Percentiles rank a stretch among this genome's conserved stretches.
phyloP scores from a whole-genome alignment of 92 coral and sea anemone species.

The Muricea muricata region DNA sequence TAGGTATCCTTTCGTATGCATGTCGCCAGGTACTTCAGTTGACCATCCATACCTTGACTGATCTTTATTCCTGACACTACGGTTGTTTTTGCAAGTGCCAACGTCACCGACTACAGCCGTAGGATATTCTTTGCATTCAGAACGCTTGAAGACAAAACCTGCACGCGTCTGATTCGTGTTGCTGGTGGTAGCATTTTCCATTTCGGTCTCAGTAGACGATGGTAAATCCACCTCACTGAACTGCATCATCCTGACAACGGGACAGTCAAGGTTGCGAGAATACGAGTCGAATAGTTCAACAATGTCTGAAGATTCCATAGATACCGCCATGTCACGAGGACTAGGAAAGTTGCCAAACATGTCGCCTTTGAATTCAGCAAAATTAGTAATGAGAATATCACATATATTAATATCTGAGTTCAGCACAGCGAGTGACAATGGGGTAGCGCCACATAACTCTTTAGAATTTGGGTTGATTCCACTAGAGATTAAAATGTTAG shows the following conservation, averaged over 20 bases:
- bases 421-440: conserved; percentile 54
- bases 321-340: conserved; percentile 18
- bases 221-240: background rate
- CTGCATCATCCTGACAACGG: background rate
- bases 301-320: background rate
- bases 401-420: conserved; percentile 42
- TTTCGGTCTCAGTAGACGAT: background rate
- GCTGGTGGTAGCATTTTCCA: background rate
- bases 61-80: background rate
- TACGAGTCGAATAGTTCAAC: background rate
- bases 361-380: conserved; percentile 37
- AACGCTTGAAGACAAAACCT: background rate
- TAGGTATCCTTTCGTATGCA: no score
- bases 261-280: background rate
- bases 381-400: conserved; percentile 45
- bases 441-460: conserved; percentile 64
- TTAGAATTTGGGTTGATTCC: conserved; percentile 51
- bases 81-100: background rate
- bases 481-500: conserved; percentile 40
- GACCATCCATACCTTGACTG: background rate
- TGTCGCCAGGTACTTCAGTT: no score
- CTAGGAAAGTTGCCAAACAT: conserved; percentile 6
- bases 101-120: background rate
- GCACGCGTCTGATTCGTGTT: background rate
- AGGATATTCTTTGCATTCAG: background rate